Base-by-base conservation (phyloP, 1,140 invertebrate genomes). In the Akabosia matsudoensis region DNA sequence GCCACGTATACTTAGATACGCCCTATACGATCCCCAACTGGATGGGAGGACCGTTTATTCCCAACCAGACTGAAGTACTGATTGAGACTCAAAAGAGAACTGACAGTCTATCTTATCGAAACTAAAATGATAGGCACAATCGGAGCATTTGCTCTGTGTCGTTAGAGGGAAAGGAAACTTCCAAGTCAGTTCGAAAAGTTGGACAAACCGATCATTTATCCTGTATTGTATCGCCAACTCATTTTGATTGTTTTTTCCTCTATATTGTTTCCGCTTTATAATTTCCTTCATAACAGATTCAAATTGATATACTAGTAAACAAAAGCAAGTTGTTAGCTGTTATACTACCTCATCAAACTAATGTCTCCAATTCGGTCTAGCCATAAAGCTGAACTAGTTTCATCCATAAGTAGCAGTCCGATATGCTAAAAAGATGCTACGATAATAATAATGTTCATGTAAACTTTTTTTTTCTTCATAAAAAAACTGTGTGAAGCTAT, bases 401-500 rank as follows among this genome's bases (percentile, higher is more conserved):
- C 30, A 67, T n/a, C n/a, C 26, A 67, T 67, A 67, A 67, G 31
- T 67, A 30, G 28, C 61, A 67, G 28, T 67, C 10, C 61, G 4
- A 56, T 30, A 67, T 30, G 61, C 24, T 22, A 61, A 10, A 7
- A 10, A 67, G 61, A 10, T 10, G 54, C 54, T 7, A 56, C 24
- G 54, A 45, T 45, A 45, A 45, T 45, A 45, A 45, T 18, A 45
- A 45, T 45, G 18, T 45, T n/a, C 7, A 45, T 45, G 37, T 45
- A 45, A 18, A 7, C 7, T 10, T 3, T 61, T 14, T 61, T n/a
- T n/a, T n/a, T n/a, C n/a, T n/a, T n/a, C n/a, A n/a, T n/a, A 22
- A 61, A 30, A 67, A 67, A 67, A 67, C 61, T 67, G 30, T 67
- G 61, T 67, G 61, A 67, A 67, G 61, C n/a, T 7, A 67, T 67